Conservation (phyloP, 2,113 vertebrate species). For the Miniopterus natalensis region DNA sequence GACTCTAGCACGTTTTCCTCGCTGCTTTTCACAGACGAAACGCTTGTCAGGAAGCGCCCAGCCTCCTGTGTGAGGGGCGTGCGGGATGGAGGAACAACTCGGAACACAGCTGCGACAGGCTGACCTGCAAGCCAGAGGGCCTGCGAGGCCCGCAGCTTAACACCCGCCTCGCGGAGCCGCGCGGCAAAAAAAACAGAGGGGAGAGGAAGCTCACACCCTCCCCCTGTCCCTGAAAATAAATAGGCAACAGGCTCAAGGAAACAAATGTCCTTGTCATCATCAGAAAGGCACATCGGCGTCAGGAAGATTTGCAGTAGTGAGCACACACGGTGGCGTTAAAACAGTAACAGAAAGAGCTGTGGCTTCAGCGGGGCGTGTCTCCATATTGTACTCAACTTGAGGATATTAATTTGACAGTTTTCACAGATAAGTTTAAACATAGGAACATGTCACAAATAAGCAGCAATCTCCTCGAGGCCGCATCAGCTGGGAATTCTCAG, state of each 20-base stretch:
- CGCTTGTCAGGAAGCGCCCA: not conserved
- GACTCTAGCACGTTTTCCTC: rapidly evolving
- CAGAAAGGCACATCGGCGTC: not conserved
- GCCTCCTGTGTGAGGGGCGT: not conserved
- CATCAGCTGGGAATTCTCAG: constrained; percentile 84
- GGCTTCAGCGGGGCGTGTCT: not conserved
- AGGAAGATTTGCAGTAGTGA: not conserved
- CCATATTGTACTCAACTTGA: constrained; percentile 67
- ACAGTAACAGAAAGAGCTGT: constrained; percentile 37
- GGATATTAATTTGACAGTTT: constrained; percentile 77
- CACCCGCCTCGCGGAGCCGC: rapidly evolving
- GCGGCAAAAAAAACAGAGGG: not conserved
- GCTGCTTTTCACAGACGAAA: not conserved
- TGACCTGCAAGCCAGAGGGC: not conserved
- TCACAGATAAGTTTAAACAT: constrained; percentile 83
- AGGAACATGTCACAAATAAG: constrained; percentile 82
- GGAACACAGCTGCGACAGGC: rapidly evolving
- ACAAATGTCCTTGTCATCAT: rapidly evolving
- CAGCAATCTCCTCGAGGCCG: constrained; percentile 11
- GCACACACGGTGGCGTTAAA: not conserved
- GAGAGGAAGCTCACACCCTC: rapidly evolving
- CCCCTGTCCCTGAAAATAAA: not conserved
- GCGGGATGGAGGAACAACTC: not conserved
- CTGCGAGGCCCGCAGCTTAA: rapidly evolving
- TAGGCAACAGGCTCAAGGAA: not conserved